Conservation (phyloP, 53 echinoderm and acorn worm species). For the Henricia sp. region DNA sequence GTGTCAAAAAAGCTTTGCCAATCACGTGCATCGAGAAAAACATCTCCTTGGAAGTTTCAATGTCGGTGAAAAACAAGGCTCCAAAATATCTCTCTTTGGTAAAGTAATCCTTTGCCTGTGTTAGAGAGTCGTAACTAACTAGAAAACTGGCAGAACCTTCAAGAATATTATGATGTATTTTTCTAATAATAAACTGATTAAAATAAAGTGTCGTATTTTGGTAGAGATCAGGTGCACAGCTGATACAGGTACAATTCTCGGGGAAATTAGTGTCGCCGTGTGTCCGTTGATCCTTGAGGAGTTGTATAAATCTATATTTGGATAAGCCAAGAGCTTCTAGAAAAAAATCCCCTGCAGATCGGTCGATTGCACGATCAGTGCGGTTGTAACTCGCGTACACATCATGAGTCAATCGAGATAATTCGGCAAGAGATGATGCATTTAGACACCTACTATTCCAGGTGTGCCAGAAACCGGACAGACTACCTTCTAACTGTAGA, state of each 20-base stretch:
- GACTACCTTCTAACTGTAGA: slow-evolving; percentile 49
- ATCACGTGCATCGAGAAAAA: not conserved
- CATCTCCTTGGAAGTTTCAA: not conserved
- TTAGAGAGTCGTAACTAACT: slow-evolving; percentile 29
- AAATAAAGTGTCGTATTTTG: not conserved
- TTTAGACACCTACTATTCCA: not conserved
- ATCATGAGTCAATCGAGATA: not conserved
- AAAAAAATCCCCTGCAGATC: not conserved
- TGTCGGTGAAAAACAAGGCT: not conserved
- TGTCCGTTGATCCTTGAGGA: not conserved
- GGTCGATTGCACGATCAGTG: slow-evolving; percentile 3
- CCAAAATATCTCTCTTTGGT: slow-evolving; percentile 10
- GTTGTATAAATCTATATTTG: not conserved
- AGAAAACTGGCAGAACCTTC: not conserved
- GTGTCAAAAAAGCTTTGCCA: slow-evolving; percentile 12
- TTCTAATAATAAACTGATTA: not conserved
- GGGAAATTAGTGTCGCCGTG: not conserved
- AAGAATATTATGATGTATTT: slow-evolving; percentile 1
- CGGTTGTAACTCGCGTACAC: not conserved
- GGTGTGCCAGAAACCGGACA: slow-evolving; percentile 21
- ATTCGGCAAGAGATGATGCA: not conserved
- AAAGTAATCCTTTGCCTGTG: slow-evolving; percentile 10
- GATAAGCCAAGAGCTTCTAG: too few species aligned
- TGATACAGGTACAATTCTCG: not conserved
- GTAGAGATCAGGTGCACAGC: not conserved